These are phyloP conservation scores for Scomber japonicus DNA, from an alignment of 2,113 vertebrate species.

Conservation along the genomic window DNA sequence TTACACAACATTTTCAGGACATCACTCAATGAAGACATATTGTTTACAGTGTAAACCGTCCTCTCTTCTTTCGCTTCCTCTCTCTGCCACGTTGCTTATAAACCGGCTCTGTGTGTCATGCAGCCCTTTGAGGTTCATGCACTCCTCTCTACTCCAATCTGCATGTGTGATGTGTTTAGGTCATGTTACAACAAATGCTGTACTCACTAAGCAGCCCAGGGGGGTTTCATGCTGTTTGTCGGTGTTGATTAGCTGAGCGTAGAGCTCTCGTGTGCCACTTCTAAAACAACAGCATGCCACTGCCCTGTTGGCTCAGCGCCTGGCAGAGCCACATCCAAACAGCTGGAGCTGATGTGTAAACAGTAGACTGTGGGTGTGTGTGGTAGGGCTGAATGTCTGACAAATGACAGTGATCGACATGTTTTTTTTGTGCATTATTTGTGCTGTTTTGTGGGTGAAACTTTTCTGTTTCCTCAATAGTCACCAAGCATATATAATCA, in stretches of 20 bases:
- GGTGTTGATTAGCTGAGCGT: constrained; percentile 6
- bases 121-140: not conserved
- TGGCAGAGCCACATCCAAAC: constrained; percentile 30
- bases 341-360: constrained; percentile 53
- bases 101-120: not conserved
- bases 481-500: too few relatives aligned
- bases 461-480: too few relatives aligned
- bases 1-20: too few relatives aligned
- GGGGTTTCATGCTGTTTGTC: constrained; percentile 15
- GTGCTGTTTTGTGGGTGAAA: too few relatives aligned
- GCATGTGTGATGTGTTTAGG: constrained; percentile 36
- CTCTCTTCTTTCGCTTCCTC: not conserved
- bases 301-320: constrained; percentile 35
- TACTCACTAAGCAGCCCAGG: constrained; percentile 22
- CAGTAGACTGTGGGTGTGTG: constrained; percentile 30
- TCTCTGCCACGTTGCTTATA: constrained; percentile 18
- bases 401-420: constrained; percentile 12
- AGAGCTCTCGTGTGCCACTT: constrained; percentile 54
- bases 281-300: constrained; percentile 45
- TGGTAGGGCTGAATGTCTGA: constrained; percentile 12
- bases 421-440: not conserved
- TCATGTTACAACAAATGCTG: constrained; percentile 56
- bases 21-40: too few relatives aligned
- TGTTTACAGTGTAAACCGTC: not conserved
- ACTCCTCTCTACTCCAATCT: not conserved